Evolutionary conservation across 1,140 invertebrate genomes (phyloP).

Genomic region (Thereuonema tuberculata): DNA sequence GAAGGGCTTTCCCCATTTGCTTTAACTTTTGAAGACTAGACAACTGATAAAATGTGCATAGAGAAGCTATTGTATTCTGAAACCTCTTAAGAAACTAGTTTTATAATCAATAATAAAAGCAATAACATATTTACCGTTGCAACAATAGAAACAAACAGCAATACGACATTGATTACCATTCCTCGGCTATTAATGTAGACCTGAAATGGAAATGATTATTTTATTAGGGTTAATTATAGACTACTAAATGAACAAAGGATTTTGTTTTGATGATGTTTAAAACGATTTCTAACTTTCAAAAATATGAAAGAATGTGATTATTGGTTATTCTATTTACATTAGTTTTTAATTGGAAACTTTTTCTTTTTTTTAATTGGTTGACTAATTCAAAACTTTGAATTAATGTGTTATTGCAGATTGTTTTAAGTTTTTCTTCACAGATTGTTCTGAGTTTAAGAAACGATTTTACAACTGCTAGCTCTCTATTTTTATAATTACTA

Average conservation of each 20-base stretch:
- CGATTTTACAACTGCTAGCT: too few species aligned
- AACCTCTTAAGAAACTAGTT: too few species aligned
- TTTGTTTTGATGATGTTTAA: background rate
- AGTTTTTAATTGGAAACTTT: background rate
- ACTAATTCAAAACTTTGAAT: too few species aligned
- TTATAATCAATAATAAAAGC: too few species aligned
- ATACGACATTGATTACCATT: slow-evolving; percentile 32
- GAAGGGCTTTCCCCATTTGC: too few species aligned
- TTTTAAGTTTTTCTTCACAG: background rate
- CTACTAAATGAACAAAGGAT: background rate
- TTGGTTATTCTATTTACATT: background rate
- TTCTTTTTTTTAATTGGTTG: background rate
- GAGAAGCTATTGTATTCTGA: too few species aligned
- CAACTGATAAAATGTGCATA: too few species aligned
- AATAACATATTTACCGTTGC: slow-evolving; percentile 28
- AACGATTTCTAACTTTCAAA: background rate
- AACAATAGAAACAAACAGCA: slow-evolving; percentile 33
- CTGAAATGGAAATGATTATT: slow-evolving; percentile 17
- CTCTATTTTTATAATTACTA: too few species aligned
- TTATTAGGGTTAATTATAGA: background rate
- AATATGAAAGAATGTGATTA: background rate
- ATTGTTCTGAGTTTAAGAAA: background rate
- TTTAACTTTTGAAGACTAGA: too few species aligned
- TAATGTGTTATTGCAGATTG: background rate
- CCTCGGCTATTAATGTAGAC: slow-evolving; percentile 34